Evolutionary conservation across 2,113 vertebrate species (phyloP).

Genomic region (Odontophorus gujanensis): DNA sequence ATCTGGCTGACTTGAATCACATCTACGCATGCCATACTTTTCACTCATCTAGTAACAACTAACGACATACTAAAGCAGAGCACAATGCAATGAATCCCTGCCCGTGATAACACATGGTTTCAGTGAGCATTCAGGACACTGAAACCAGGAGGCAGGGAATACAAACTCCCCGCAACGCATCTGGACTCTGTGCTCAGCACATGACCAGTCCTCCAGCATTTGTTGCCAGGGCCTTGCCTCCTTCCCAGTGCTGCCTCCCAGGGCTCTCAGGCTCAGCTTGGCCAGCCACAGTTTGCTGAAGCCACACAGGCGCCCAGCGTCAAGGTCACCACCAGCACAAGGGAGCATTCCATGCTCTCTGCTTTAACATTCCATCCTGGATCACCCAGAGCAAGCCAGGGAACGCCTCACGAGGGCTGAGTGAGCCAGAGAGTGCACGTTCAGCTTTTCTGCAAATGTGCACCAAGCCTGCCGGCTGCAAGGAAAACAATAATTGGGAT

Average conservation of each 20-base stretch:
- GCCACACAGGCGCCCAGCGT: fast-evolving
- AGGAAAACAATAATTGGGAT: not conserved
- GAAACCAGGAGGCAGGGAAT: not conserved
- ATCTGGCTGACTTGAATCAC: not conserved
- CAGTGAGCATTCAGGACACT: not conserved
- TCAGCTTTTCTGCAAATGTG: not conserved
- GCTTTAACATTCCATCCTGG: not conserved
- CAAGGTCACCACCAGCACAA: not conserved
- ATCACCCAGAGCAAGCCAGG: not conserved
- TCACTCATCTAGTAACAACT: not conserved
- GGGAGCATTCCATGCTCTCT: not conserved
- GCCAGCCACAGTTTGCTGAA: not conserved
- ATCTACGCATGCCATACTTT: not conserved
- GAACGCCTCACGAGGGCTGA: fast-evolving
- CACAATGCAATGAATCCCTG: not conserved
- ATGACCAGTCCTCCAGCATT: not conserved
- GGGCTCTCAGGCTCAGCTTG: not conserved
- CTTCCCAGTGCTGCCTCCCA: not conserved
- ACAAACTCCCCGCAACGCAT: not conserved
- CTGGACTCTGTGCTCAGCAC: not conserved
- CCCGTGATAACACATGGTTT: not conserved
- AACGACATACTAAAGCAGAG: not conserved
- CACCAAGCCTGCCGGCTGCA: not conserved
- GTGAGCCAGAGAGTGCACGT: not conserved
- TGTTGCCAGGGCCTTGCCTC: not conserved